Conservation (phyloP, 1,140 invertebrate species). For the Chionoecetes opilio region DNA sequence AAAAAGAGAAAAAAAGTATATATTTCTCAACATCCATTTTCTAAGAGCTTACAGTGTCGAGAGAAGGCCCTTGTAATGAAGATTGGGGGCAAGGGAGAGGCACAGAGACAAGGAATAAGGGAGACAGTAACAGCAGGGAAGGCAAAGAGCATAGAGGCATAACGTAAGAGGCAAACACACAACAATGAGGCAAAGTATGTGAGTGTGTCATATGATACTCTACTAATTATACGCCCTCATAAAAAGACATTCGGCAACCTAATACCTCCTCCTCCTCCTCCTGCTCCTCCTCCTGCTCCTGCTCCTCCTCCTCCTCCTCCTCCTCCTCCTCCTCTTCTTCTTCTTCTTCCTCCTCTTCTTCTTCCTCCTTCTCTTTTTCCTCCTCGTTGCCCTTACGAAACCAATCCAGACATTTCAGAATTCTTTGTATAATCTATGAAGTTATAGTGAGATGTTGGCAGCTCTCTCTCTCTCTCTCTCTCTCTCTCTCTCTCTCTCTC, state of each 20-base stretch:
- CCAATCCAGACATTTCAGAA: background rate
- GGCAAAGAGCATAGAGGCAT: too few relatives aligned
- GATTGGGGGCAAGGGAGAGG: too few relatives aligned
- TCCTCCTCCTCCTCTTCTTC: background rate
- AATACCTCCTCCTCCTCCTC: background rate
- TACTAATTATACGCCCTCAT: background rate
- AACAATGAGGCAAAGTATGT: too few relatives aligned
- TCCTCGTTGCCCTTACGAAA: background rate
- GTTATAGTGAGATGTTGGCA: background rate
- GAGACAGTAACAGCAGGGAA: too few relatives aligned
- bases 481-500: constrained; percentile 13
- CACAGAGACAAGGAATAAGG: too few relatives aligned
- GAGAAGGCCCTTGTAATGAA: too few relatives aligned
- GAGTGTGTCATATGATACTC: too few relatives aligned
- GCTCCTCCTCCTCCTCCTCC: background rate
- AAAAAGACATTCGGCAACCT: background rate
- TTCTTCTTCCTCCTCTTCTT: background rate
- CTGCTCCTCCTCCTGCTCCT: background rate
- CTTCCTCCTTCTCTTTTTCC: background rate
- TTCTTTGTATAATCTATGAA: background rate
- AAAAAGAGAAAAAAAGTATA: too few relatives aligned
- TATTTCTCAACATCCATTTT: too few relatives aligned
- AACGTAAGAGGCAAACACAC: too few relatives aligned
- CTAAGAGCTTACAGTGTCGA: too few relatives aligned
- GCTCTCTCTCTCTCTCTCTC: background rate